phyloP scores from a whole-genome alignment of 2,113 vertebrate species.

The Crotalus horridus region DNA sequence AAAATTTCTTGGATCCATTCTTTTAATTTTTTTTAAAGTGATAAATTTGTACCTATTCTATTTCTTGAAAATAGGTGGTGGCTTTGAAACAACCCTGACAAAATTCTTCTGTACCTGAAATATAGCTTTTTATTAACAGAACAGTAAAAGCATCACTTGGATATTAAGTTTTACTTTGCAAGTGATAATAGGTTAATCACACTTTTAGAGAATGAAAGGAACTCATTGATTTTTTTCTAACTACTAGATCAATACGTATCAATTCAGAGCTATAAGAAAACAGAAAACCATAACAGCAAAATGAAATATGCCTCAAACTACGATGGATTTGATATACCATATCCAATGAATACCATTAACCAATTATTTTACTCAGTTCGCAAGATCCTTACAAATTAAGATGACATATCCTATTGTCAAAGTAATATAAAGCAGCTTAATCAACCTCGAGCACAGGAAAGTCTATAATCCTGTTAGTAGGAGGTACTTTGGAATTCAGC shows the following conservation, averaged over 20 bases:
- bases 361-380: background rate
- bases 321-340: background rate
- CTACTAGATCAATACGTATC: background rate
- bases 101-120: background rate
- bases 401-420: background rate
- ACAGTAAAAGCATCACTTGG: background rate
- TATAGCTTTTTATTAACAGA: background rate
- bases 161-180: conserved; percentile 8
- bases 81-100: background rate
- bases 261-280: conserved; percentile 2
- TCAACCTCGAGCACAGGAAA: background rate
- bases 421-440: background rate
- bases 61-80: background rate
- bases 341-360: background rate
- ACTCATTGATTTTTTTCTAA: background rate
- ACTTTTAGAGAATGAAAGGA: background rate
- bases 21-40: background rate
- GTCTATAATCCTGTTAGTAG: conserved; percentile 8
- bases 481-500: background rate
- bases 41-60: background rate
- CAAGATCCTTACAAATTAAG: background rate
- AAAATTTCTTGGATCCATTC: background rate
- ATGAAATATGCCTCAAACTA: background rate
- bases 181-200: conserved; percentile 6
- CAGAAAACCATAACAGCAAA: background rate